Base-by-base conservation (phyloP, 2,113 vertebrate species). In the Sturnira hondurensis region DNA sequence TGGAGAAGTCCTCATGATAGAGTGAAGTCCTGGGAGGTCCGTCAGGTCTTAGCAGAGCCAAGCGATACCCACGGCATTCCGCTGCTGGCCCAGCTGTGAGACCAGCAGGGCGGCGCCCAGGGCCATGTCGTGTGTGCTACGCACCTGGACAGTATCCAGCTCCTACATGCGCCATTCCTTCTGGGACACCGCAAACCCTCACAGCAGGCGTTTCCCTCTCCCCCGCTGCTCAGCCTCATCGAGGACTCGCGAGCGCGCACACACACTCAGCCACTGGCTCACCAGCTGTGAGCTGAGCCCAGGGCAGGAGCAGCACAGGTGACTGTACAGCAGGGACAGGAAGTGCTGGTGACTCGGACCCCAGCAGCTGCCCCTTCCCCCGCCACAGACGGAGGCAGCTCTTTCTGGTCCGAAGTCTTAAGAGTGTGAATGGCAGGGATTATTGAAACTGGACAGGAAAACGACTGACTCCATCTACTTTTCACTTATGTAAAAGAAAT, bases 41-140 rank as follows among this genome's bases (percentile, higher is more conserved):
- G 31, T 54, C 33, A 13, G 24, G 28, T 20, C 33, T 54, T 24
- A 20, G 92, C 54, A 89, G 63, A 61, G 45, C 36, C 33, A 2
- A 2, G 10, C 20, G 0, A 36, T 1, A 15, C 17, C 70, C 19
- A 2, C 0, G 2, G 36, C 38, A 38, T 4, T 20, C 36, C 38
- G 8, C 36, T 1, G 8, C 41, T 3, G 70, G 76, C 70, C 22
- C 7, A 0, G 15, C 12, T 19, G n/a, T 26, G 50, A 71, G 91
- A 20, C 15, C 31, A 7, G 3, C 4, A 5, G 16, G 41, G 56
- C 0, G 1, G 43, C 26, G 11, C n/a, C 5, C 0, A 0, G 76
- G 0, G 13, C 20, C 33, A 77, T 68, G 11, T 81, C 38, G 5
- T 11, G 77, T 54, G 56, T 1, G 11, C 12, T 0, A 33, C 14